Base-by-base conservation (phyloP, 1,140 invertebrate genomes). In the Bombus picipes region DNA sequence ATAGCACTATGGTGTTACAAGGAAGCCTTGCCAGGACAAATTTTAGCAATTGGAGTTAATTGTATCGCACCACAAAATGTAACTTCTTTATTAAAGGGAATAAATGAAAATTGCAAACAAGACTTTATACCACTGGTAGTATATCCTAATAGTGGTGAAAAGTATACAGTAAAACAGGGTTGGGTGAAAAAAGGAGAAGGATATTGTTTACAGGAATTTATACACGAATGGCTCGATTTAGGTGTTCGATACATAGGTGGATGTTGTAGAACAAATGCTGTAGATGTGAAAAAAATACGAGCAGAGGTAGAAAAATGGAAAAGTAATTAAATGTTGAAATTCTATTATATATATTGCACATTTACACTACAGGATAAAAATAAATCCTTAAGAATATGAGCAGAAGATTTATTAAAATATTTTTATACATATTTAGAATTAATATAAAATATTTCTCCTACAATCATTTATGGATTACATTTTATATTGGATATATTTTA, bases 1-100 rank as follows among this genome's bases (percentile, higher is more conserved):
- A 95, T 96, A 8, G 96, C 96, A 4, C 93, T 96, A 82, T 95
- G 94, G 79, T 97, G 97, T 94, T 98, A 96, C 95, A 96, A 96
- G 83, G 93, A 93, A 41, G 96, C 92, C 2, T 65, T 86, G 8
- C 96, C 96, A 15, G 95, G 97, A 37, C 97, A 98, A 93, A 95
- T 98, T 72, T 95, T 97, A 68, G 98, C 97, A 6, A 96, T 99
- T 73, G 98, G 98, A 6, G 96, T 98, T 0, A 99, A 99, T 94
- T 99, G 99, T 94, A 96, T 98, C 2, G 95, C 96, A 76, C 97
- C 98, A 4, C 94, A 94, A 41, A 91, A 95, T 90, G 96, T 97
- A 6, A 92, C 93, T 0, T 92, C 96, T 2, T 92, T 98, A 3
- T 93, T 98, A 32, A 90, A 94, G 76, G 94, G 94, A 62, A 94